These are phyloP conservation scores for Daktulosphaira vitifoliae DNA, from an alignment of 1,140 invertebrate genomes.

Conservation along the genomic window DNA sequence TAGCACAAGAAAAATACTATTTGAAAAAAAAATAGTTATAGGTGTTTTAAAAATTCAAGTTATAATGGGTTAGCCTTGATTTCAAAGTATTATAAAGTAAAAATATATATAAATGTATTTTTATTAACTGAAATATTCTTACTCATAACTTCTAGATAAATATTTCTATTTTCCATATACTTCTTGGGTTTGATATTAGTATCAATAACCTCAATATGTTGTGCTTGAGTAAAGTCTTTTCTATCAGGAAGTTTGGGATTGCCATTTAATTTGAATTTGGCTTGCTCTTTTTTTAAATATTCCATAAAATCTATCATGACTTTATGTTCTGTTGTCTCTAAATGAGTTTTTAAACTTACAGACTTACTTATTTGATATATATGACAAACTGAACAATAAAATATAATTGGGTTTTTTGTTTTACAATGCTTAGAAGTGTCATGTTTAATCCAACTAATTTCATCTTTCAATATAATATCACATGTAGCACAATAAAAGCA, in stretches of 20 bases:
- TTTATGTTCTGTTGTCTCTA: neutral
- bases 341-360: neutral
- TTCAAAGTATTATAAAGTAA: no score
- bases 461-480: neutral
- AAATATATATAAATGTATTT: no score
- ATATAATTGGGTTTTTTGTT: neutral
- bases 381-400: slow-evolving; percentile 7
- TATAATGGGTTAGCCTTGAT: no score
- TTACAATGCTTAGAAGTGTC: neutral
- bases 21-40: no score
- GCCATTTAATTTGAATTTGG: neutral
- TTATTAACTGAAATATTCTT: no score
- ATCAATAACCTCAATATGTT: neutral
- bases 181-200: neutral
- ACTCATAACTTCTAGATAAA: slow-evolving; percentile 20
- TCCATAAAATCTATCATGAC: neutral
- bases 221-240: neutral
- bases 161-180: neutral
- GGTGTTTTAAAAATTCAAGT: no score
- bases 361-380: neutral
- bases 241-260: neutral
- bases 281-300: neutral
- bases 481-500: neutral
- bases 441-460: neutral
- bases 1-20: no score